Evolutionary conservation across 1,140 invertebrate genomes (phyloP), one percentile per base, ranked within the genome.

Genomic region (Nebria ingens): DNA sequence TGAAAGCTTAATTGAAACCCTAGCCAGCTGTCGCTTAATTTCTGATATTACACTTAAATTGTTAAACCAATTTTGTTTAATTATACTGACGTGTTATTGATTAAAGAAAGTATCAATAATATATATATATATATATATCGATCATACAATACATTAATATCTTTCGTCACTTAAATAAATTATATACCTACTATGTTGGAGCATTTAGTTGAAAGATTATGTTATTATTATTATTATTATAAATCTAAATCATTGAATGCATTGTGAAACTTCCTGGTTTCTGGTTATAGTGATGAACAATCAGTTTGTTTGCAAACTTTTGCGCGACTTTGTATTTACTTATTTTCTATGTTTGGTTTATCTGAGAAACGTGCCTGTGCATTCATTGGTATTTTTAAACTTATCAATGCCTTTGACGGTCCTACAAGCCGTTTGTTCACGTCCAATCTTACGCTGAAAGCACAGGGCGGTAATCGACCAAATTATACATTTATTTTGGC

Each of bases 291-390:
- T n/a, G n/a, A n/a, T n/a, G 25, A 29, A 45, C 40, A 45, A 45
- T 45, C 40, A 4, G 15, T 4, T 12, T 45, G 40, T 45, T 45
- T 45, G 40, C 40, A 45, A 45, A 45, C 40, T 45, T 45, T 45
- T 17, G n/a, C n/a, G n/a, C n/a, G n/a, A n/a, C n/a, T n/a, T n/a
- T n/a, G n/a, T n/a, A n/a, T n/a, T n/a, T n/a, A n/a, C n/a, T n/a
- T n/a, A 45, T 45, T 34, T 34, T n/a, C 25, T 9, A 11, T 17
- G 40, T 45, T 45, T 4, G 6, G 40, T 17, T n/a, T n/a, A n/a
- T n/a, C n/a, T n/a, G n/a, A n/a, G n/a, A n/a, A n/a, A 45, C 40
- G 40, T 45, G 40, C 40, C 15, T 45, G 6, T 6, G 40, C 9
- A 45, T 45, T 11, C 6, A 17, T 45, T 29, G 4, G 4, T 13